Conservation (phyloP, 2,113 vertebrate genomes). For the Lagopus leucura region DNA sequence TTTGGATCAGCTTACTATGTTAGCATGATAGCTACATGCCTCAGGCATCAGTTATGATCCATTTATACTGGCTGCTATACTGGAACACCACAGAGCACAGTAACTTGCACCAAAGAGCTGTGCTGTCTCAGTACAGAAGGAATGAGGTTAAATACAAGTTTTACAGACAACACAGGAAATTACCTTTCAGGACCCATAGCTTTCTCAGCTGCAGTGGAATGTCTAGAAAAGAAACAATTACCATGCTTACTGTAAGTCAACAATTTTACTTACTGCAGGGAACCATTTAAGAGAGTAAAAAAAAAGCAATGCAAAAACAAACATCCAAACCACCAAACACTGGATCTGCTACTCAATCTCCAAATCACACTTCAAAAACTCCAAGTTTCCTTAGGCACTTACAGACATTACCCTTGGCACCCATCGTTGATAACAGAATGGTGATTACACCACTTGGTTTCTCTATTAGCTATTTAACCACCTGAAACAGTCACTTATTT, state of each 20-base stretch:
- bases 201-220: not conserved
- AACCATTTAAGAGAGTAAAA: not conserved
- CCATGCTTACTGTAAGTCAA: not conserved
- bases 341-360: not conserved
- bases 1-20: not conserved
- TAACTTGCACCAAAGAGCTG: not conserved
- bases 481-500: not conserved
- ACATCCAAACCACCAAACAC: not conserved
- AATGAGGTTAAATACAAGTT: not conserved
- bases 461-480: not conserved
- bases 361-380: not conserved
- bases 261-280: not conserved
- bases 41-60: not conserved
- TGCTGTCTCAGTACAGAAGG: not conserved
- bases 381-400: not conserved
- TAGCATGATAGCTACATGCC: not conserved
- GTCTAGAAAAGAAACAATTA: conserved; percentile 27
- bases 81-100: not conserved
- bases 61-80: not conserved
- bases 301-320: not conserved
- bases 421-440: not conserved
- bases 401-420: not conserved
- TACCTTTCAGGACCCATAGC: not conserved
- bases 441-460: not conserved
- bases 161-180: not conserved